Evolutionary conservation across 2,113 vertebrate species (phyloP).

Genomic region (Narcine bancroftii): DNA sequence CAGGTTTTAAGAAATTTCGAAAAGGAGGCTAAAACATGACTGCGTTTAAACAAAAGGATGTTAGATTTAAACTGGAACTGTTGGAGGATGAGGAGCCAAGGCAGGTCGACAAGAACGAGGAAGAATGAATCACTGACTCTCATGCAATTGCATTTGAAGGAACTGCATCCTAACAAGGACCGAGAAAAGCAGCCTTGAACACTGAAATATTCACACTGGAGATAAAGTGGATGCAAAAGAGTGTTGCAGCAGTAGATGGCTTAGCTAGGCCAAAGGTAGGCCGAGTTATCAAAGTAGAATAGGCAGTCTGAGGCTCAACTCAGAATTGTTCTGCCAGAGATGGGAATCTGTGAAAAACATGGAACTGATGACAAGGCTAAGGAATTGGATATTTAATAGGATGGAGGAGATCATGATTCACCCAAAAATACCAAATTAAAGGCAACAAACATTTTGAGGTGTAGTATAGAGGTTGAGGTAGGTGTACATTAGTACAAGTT

Average conservation of each 20-base stretch:
- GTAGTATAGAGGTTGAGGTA: not conserved
- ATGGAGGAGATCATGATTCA: not conserved
- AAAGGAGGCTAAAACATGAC: not conserved
- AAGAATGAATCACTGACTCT: not conserved
- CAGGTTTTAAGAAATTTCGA: not conserved
- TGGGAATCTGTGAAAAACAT: not conserved
- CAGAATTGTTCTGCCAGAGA: not conserved
- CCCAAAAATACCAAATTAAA: not conserved
- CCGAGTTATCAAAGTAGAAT: not conserved
- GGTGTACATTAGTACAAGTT: not conserved
- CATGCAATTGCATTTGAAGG: not conserved
- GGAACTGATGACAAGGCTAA: not conserved
- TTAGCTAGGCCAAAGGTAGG: not conserved
- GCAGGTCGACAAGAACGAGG: not conserved
- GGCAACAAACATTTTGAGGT: not conserved
- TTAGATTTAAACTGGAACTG: not conserved
- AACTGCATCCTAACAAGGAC: not conserved
- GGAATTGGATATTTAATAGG: not conserved
- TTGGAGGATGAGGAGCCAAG: not conserved
- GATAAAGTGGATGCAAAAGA: not conserved
- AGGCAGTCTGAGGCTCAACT: not conserved
- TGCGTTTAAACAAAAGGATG: not conserved
- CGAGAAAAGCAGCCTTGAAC: not conserved
- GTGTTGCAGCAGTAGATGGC: not conserved
- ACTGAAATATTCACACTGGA: not conserved